Conservation (phyloP, 2,888 invertebrate species). For the Ectemnius continuus region DNA sequence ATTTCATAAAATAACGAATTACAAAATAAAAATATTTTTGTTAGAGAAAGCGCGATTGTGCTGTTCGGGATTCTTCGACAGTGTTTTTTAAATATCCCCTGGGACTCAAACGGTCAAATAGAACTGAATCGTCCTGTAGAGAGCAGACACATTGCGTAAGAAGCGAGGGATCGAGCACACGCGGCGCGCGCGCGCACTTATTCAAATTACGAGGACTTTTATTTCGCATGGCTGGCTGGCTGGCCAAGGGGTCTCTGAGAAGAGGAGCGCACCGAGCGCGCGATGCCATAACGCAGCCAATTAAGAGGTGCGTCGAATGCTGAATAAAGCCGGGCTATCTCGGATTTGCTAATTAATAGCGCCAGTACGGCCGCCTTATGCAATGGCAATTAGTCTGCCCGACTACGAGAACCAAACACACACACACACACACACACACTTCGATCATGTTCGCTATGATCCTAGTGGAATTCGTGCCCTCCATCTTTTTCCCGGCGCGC, state of each 20-base stretch:
- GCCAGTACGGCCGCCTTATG: conserved; percentile 17
- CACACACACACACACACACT: conserved; percentile 11
- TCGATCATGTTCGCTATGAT: conserved; percentile 4
- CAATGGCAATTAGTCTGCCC: conserved; percentile 40
- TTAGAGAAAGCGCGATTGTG: too few species aligned
- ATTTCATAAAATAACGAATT: too few species aligned
- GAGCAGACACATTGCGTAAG: conserved; percentile 45
- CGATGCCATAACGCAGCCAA: conserved; percentile 29
- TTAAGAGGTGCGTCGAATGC: conserved; percentile 22
- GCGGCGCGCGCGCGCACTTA: conserved; percentile 36
- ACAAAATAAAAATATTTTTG: too few species aligned
- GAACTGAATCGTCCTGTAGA: too few species aligned
- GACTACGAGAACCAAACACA: too few species aligned
- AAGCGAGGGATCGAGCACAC: conserved; percentile 15
- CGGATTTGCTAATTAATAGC: conserved; percentile 52
- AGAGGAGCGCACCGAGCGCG: conserved; percentile 2
- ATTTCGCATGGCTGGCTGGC: conserved; percentile 9
- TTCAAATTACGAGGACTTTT: conserved; percentile 40
- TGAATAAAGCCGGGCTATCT: conserved; percentile 24
- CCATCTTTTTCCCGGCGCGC: conserved; percentile 4
- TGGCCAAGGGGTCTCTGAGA: neutral
- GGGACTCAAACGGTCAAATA: too few species aligned
- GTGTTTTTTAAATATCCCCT: too few species aligned
- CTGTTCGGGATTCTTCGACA: too few species aligned
- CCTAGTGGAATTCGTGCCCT: neutral